phyloP scores from a whole-genome alignment of 1,140 invertebrate species.

The Halesus radiatus region DNA sequence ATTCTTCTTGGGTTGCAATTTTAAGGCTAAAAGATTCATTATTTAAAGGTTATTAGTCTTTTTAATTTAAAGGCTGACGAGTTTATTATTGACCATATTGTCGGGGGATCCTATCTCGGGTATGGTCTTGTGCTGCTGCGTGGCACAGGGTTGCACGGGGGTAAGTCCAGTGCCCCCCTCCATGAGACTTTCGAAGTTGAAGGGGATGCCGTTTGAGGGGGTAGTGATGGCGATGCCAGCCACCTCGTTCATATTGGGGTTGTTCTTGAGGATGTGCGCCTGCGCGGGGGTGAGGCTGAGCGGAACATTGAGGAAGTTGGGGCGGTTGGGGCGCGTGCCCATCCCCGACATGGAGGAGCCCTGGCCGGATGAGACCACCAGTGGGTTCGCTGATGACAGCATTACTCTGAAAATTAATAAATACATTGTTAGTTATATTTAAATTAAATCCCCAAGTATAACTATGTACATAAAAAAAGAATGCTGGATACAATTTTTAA shows the following conservation, averaged over 20 bases:
- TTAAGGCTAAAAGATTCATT: neutral
- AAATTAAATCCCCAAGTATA: no score
- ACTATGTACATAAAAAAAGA: neutral
- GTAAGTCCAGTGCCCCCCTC: slow-evolving; percentile 92
- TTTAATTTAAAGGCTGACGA: slow-evolving; percentile 64
- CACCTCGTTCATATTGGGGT: slow-evolving; percentile 71
- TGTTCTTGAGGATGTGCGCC: slow-evolving; percentile 59
- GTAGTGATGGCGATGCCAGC: slow-evolving; percentile 88
- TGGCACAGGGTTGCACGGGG: slow-evolving; percentile 77
- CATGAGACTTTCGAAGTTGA: slow-evolving; percentile 94
- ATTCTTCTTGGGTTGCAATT: neutral
- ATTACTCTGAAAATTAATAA: slow-evolving; percentile 63
- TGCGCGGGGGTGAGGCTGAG: slow-evolving; percentile 64
- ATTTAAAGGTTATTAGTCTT: neutral
- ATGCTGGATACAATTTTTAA: no score
- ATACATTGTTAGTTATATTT: neutral
- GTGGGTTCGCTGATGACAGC: slow-evolving; percentile 67
- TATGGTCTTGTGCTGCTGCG: slow-evolving; percentile 62
- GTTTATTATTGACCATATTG: slow-evolving; percentile 59
- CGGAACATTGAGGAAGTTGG: slow-evolving; percentile 77
- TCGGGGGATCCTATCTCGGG: slow-evolving; percentile 66
- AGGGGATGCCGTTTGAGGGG: slow-evolving; percentile 87
- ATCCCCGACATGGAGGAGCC: slow-evolving; percentile 62
- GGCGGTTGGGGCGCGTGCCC: slow-evolving; percentile 74
- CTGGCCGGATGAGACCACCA: slow-evolving; percentile 61